These are phyloP conservation scores for Brachypodius melanocephalos DNA, from an alignment of 2,113 vertebrate species.

Conservation along the genomic window DNA sequence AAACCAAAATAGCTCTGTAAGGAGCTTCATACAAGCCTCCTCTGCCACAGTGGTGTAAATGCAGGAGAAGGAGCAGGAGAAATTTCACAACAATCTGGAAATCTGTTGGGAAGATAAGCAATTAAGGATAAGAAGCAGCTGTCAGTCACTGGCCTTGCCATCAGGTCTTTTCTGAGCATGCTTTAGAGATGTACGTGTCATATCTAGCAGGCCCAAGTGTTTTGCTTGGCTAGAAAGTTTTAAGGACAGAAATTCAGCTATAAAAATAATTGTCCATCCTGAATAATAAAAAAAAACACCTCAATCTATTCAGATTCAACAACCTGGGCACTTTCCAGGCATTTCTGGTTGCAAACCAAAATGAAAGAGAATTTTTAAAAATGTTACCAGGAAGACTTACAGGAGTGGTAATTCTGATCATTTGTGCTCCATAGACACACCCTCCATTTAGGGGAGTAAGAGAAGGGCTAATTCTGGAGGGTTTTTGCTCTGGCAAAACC, in stretches of 20 bases:
- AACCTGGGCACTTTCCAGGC: neutral
- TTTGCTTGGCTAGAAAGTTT: neutral
- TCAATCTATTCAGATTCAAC: neutral
- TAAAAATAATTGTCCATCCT: neutral
- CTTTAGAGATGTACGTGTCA: accelerated
- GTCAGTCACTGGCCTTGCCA: neutral
- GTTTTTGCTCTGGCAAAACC: neutral
- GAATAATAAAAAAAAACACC: neutral
- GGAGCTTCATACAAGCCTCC: neutral
- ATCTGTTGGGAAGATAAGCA: neutral
- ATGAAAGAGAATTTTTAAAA: neutral
- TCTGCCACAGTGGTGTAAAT: neutral
- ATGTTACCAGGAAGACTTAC: neutral
- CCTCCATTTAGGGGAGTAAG: neutral
- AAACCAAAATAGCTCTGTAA: neutral
- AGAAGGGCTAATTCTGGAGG: neutral
- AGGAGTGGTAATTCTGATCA: neutral
- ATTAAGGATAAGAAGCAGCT: neutral
- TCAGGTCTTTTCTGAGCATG: neutral
- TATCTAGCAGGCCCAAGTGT: neutral
- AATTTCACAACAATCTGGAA: neutral
- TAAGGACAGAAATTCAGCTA: neutral
- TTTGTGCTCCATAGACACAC: neutral
- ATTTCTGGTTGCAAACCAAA: neutral
- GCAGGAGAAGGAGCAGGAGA: neutral